Evolutionary conservation across 2,797 vertebrate species (phyloP), one percentile per base, ranked within the genome.

Genomic region (Chaunax sp.): DNA sequence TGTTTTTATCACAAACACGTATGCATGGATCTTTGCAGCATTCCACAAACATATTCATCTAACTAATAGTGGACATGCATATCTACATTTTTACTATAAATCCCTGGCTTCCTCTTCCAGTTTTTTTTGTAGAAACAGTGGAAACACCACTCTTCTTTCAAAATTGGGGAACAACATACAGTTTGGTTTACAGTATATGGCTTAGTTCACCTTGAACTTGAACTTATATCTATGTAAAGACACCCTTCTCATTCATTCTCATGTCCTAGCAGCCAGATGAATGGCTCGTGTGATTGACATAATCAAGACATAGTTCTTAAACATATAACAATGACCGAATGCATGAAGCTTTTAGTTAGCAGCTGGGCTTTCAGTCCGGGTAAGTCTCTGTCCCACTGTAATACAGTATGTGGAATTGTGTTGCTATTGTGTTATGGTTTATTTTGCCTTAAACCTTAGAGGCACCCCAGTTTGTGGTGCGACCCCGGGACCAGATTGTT

Each of bases 401-500:
- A 41, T 33, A 19, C 28, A 41, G 10, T 50, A 15, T 49, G 4
- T 69, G 25, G 25, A 52, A 65, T 58, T 72, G 20, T 69, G 6
- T 73, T 80, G 37, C 71, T 64, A 37, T 69, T 73, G 51, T 77
- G 67, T 78, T 75, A 63, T 77, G 41, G 12, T 86, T 70, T 74
- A 44, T 90, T 76, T 87, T 54, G 70, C 83, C 69, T 88, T 88
- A 71, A 75, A 91, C 82, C 71, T 81, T 94, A 99, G 97, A 97
- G 91, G 96, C 96, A 16, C 96, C 97, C 72, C 96, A 97, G 88
- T 98, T 97, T 94, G 96, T 98, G 91, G 95, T 98, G 87, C 94
- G 96, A 86, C 97, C 97, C 33, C 94, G 97, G 59, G 98, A 99
- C 93, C 98, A 99, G 92, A 99, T 99, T 83, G 96, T 97, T 81